phyloP scores from a whole-genome alignment of 2,797 vertebrate species.

The Chiloscyllium punctatum region DNA sequence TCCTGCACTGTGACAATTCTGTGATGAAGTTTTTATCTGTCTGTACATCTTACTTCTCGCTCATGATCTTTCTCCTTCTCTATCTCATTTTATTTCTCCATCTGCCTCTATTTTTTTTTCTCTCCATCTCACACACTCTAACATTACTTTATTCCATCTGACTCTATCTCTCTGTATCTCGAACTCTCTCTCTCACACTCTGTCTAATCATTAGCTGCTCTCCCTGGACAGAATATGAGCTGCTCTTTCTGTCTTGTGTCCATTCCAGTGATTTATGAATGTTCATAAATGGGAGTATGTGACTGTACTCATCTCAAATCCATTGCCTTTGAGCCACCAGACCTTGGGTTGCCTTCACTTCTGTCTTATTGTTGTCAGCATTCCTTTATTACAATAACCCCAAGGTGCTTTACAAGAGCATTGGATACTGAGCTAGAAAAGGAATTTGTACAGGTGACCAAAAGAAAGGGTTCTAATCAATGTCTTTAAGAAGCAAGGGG shows the following conservation, averaged over 20 bases:
- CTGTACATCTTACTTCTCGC: neutral
- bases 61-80: neutral
- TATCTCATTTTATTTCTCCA: neutral
- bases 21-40: neutral
- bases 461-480: neutral
- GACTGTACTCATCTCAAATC: no score
- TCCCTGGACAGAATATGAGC: neutral
- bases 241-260: no score
- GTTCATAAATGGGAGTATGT: no score
- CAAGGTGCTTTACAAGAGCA: neutral
- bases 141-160: no score
- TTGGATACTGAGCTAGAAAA: neutral
- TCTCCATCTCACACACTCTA: neutral
- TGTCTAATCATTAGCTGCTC: neutral
- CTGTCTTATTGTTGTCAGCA: neutral
- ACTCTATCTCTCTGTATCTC: conserved; percentile 41
- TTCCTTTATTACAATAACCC: neutral
- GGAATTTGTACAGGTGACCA: no score
- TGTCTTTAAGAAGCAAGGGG: no score
- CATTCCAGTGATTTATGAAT: no score
- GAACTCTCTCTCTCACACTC: conserved; percentile 58
- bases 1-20: no score
- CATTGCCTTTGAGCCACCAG: no score
- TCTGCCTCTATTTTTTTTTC: neutral
- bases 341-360: neutral